Conservation (phyloP, 2,797 vertebrate genomes). For the Setipinna tenuifilis region DNA sequence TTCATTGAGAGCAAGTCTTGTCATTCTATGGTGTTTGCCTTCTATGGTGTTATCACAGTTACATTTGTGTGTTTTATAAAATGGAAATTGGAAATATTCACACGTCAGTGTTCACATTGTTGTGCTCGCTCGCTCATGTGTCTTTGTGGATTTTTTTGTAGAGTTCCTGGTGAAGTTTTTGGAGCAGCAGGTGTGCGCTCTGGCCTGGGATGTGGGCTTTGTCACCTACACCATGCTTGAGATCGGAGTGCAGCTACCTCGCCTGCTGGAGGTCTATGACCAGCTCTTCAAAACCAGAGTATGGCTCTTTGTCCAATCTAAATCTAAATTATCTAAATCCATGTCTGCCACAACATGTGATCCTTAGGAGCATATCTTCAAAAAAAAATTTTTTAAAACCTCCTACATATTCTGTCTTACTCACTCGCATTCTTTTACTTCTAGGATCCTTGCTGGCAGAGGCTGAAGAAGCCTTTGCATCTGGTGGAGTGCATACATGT, state of each 20-base stretch:
- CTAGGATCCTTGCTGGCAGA: constrained; percentile 95
- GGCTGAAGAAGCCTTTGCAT: constrained; percentile 91
- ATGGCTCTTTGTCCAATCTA: constrained; percentile 52
- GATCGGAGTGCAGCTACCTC: constrained; percentile 88
- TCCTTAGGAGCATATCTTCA: no score
- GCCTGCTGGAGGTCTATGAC: constrained; percentile 93
- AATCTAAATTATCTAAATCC: no score
- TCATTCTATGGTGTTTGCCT: background rate
- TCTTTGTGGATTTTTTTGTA: constrained; percentile 52
- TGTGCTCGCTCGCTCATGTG: background rate
- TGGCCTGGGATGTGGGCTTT: constrained; percentile 93
- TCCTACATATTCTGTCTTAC: no score
- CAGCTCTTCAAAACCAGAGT: constrained; percentile 95
- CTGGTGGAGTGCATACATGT: constrained; percentile 93
- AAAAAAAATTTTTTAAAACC: no score
- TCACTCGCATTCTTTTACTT: no score
- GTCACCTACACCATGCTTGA: constrained; percentile 93
- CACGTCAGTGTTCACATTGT: no score
- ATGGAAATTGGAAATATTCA: no score
- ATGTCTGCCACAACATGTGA: no score
- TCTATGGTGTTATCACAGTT: background rate
- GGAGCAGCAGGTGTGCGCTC: constrained; percentile 91
- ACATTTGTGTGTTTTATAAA: background rate
- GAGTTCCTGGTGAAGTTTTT: constrained; percentile 93
- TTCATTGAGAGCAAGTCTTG: background rate